Conservation (phyloP, 2,797 vertebrate genomes). For the Myripristis jacobus region DNA sequence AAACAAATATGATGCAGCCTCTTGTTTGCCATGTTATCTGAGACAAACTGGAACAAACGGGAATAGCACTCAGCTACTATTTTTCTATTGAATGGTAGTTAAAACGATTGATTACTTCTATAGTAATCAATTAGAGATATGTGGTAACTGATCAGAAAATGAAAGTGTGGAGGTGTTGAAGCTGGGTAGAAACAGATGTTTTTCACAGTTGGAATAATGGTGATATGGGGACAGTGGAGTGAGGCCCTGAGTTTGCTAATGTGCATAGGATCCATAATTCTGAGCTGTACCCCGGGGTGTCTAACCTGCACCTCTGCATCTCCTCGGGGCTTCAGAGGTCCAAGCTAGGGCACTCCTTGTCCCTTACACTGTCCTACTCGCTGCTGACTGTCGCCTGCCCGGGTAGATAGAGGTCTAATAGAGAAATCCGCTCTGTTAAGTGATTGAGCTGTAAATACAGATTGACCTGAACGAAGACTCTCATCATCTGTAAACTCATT, state of each 20-base stretch:
- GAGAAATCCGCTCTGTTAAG: constrained; percentile 72
- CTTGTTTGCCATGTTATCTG: too few species aligned
- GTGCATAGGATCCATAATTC: not conserved
- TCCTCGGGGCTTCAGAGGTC: constrained; percentile 19
- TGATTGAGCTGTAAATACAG: constrained; percentile 83
- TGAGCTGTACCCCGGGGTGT: constrained; percentile 29
- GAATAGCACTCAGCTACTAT: too few species aligned
- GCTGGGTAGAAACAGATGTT: too few species aligned
- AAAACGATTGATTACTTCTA: too few species aligned
- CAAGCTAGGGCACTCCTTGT: constrained; percentile 68
- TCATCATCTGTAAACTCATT: constrained; percentile 80
- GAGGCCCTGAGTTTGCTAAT: not conserved
- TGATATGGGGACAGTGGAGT: not conserved
- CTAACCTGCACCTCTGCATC: constrained; percentile 4
- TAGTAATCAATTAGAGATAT: too few species aligned
- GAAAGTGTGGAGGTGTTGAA: too few species aligned
- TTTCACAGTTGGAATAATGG: not conserved
- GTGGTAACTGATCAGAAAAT: too few species aligned
- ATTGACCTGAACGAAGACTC: constrained; percentile 87
- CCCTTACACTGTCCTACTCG: constrained; percentile 59
- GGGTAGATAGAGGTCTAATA: constrained; percentile 77
- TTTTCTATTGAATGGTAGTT: too few species aligned
- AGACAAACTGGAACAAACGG: too few species aligned
- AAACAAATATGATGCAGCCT: too few species aligned
- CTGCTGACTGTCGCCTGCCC: constrained; percentile 67